phyloP scores from a whole-genome alignment of 2,113 vertebrate genomes.

The Ahaetulla prasina region DNA sequence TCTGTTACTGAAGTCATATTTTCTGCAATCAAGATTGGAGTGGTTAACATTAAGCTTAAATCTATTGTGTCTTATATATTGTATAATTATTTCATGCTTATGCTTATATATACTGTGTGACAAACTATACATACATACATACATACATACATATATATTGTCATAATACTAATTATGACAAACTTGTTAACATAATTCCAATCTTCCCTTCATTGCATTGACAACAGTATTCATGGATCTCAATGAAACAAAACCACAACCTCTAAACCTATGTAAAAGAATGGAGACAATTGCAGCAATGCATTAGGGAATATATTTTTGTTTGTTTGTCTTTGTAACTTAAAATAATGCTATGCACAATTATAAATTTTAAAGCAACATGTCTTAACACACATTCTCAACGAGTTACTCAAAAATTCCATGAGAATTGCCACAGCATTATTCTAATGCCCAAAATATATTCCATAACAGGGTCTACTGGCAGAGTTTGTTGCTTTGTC shows the following conservation, averaged over 20 bases:
- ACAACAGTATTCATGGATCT: constrained; percentile 14
- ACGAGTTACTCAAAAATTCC: constrained; percentile 21
- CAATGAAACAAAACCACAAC: constrained; percentile 20
- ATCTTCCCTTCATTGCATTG: background rate
- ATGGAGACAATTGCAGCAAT: constrained; percentile 17
- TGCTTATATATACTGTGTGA: too few species aligned
- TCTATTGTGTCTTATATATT: too few species aligned
- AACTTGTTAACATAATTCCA: background rate
- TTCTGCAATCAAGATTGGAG: too few species aligned
- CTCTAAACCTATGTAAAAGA: constrained; percentile 38
- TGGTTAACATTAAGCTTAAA: too few species aligned
- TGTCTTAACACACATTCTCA: background rate
- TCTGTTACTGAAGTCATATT: too few species aligned
- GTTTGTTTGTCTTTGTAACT: background rate
- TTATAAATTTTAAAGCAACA: background rate
- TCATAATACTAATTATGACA: background rate
- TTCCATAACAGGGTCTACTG: constrained; percentile 24
- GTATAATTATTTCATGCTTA: too few species aligned
- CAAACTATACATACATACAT: too few species aligned
- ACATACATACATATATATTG: too few species aligned
- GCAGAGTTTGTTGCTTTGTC: constrained; percentile 16
- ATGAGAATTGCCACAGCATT: constrained; percentile 29
- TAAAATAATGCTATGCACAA: background rate
- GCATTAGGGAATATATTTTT: background rate
- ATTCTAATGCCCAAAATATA: constrained; percentile 33